A percentile compares a stretch with the other conserved stretches of the same genome.
Evolutionary conservation across 2,113 vertebrate species (phyloP).

Genomic region (Corapipo altera): DNA sequence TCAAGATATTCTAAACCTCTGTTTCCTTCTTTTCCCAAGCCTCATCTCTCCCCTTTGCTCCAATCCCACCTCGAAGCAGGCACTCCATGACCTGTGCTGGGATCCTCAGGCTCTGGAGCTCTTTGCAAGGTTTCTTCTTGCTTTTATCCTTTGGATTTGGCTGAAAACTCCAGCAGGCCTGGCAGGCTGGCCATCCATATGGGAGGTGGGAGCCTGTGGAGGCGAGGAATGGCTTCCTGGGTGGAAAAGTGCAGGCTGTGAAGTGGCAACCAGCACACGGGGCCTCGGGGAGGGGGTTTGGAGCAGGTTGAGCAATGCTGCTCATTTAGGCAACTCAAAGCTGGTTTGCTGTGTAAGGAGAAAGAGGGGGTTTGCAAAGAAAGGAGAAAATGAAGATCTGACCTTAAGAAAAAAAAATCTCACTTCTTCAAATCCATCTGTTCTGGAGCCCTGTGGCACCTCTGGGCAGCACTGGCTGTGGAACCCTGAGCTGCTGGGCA

Average conservation of each 20-base stretch:
- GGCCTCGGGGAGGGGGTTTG: background rate
- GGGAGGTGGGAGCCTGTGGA: background rate
- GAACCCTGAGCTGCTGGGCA: background rate
- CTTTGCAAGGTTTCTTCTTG: background rate
- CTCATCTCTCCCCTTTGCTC: background rate
- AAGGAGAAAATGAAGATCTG: background rate
- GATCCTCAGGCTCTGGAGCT: background rate
- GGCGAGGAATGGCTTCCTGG: fast-evolving
- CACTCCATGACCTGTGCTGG: background rate
- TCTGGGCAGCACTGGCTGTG: background rate
- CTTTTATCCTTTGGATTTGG: background rate
- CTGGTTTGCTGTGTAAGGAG: constrained; percentile 16
- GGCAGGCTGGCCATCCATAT: background rate
- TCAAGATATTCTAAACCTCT: background rate
- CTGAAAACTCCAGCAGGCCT: background rate
- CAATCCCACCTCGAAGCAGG: background rate
- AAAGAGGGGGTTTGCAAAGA: background rate
- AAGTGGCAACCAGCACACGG: background rate
- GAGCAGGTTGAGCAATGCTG: constrained; percentile 21
- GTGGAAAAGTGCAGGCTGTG: background rate
- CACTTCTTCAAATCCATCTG: background rate
- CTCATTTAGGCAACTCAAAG: background rate
- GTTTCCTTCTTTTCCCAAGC: background rate
- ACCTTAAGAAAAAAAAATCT: background rate
- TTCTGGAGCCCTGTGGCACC: background rate